Evolutionary conservation across 2,113 vertebrate genomes (phyloP).

Genomic region (Lampris incognitus): DNA sequence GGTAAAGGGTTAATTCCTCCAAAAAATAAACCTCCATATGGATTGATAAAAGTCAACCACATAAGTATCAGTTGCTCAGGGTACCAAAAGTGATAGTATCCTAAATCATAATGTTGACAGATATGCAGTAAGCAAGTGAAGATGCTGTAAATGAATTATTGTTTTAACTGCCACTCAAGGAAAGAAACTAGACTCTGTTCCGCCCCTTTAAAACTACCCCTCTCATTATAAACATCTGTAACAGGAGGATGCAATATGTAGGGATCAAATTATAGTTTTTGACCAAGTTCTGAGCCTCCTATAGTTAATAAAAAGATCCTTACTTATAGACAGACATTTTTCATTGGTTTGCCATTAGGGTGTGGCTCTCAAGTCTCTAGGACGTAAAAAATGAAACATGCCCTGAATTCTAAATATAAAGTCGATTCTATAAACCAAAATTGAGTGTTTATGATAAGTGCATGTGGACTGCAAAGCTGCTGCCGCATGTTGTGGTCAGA

Average conservation of each 20-base stretch:
- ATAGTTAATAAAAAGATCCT: constrained; percentile 51
- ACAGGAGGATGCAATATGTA: constrained; percentile 34
- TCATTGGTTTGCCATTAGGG: constrained; percentile 58
- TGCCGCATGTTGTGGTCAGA: constrained; percentile 17
- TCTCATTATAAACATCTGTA: constrained; percentile 27
- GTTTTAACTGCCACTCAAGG: neutral
- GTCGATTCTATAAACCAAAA: constrained; percentile 62
- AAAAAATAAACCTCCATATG: neutral
- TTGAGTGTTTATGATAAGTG: constrained; percentile 61
- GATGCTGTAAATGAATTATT: neutral
- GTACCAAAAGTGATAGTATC: neutral
- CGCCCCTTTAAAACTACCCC: constrained; percentile 19
- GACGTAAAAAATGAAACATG: constrained; percentile 45
- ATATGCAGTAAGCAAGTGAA: neutral
- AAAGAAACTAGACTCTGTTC: neutral
- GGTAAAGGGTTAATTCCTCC: neutral
- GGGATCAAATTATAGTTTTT: constrained; percentile 59
- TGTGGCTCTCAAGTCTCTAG: constrained; percentile 41
- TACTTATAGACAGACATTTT: constrained; percentile 29
- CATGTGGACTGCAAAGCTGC: constrained; percentile 52
- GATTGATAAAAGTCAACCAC: constrained; percentile 23
- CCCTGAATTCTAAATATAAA: constrained; percentile 48
- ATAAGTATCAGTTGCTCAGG: neutral
- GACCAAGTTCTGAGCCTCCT: constrained; percentile 35
- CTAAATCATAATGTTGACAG: neutral